phyloP scores from a whole-genome alignment of 2,797 vertebrate species.

The Pipistrellus pygmaeus region DNA sequence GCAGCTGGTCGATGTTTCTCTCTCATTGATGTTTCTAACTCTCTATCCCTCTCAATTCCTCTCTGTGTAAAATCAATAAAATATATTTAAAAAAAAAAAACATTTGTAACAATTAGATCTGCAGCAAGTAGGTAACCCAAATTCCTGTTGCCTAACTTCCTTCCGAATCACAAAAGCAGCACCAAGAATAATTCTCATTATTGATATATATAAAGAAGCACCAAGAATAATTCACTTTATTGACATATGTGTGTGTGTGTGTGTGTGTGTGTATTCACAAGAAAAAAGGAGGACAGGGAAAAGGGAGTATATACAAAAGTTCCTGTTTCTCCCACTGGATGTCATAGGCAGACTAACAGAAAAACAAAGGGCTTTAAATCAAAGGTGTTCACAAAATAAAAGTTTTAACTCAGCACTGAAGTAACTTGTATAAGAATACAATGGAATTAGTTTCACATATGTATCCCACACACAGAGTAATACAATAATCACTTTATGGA shows the following conservation, averaged over 20 bases:
- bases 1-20: too few species aligned
- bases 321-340: slow-evolving; percentile 23
- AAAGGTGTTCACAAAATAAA: not conserved
- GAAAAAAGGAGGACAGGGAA: not conserved
- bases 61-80: too few species aligned
- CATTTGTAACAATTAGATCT: not conserved
- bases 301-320: not conserved
- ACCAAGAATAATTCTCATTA: slow-evolving; percentile 29
- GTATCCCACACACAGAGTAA: not conserved
- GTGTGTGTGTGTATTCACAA: not conserved
- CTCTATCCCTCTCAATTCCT: too few species aligned
- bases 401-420: slow-evolving; percentile 49
- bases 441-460: not conserved
- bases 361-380: slow-evolving; percentile 52
- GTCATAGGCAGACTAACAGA: not conserved
- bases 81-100: not conserved
- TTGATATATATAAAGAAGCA: not conserved
- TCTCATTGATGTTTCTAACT: too few species aligned
- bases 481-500: not conserved
- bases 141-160: slow-evolving; percentile 29
- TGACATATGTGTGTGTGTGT: not conserved
- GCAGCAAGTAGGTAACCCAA: not conserved
- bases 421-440: slow-evolving; percentile 28
- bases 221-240: not conserved
- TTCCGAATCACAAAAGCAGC: slow-evolving; percentile 26